Conservation (phyloP, 2,888 invertebrate genomes). For the Anaspis maculata region DNA sequence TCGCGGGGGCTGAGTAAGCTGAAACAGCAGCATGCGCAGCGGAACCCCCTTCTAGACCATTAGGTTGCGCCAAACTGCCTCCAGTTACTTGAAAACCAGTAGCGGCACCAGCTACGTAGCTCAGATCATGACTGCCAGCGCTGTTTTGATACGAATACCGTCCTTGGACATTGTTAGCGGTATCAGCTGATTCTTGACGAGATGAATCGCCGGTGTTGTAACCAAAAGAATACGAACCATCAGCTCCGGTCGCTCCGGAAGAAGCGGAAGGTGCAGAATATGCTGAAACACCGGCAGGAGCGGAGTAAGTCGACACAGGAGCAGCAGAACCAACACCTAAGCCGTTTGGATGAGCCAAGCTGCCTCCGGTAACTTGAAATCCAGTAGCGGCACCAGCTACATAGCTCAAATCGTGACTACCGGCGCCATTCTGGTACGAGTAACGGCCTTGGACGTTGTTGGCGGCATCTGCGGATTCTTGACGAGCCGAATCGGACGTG, state of each 20-base stretch:
- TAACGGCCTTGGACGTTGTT: constrained; percentile 28
- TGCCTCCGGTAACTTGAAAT: constrained; percentile 35
- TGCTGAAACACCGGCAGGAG: constrained; percentile 1
- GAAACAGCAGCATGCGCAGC: not conserved
- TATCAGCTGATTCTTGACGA: constrained; percentile 25
- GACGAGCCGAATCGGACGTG: constrained; percentile 23
- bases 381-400: constrained; percentile 23
- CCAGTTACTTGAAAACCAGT: constrained; percentile 32
- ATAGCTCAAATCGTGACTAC: constrained; percentile 24
- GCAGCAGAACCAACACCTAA: constrained; percentile 3
- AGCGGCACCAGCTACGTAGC: constrained; percentile 21
- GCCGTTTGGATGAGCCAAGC: constrained; percentile 27
- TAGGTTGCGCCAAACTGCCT: constrained; percentile 31
- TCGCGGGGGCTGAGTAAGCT: not conserved
- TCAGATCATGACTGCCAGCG: constrained; percentile 23
- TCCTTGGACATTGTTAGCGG: constrained; percentile 26
- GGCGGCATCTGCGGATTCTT: constrained; percentile 24
- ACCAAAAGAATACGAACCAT: constrained; percentile 29
- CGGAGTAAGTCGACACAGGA: not conserved
- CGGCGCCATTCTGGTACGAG: constrained; percentile 21
- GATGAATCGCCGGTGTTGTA: constrained; percentile 24
- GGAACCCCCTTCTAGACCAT: constrained; percentile 13
- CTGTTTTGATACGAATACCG: constrained; percentile 23
- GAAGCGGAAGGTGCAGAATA: constrained; percentile 1
- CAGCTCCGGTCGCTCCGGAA: constrained; percentile 10